phyloP scores from a whole-genome alignment of 2,113 vertebrate species.

The Cardinalis cardinalis region DNA sequence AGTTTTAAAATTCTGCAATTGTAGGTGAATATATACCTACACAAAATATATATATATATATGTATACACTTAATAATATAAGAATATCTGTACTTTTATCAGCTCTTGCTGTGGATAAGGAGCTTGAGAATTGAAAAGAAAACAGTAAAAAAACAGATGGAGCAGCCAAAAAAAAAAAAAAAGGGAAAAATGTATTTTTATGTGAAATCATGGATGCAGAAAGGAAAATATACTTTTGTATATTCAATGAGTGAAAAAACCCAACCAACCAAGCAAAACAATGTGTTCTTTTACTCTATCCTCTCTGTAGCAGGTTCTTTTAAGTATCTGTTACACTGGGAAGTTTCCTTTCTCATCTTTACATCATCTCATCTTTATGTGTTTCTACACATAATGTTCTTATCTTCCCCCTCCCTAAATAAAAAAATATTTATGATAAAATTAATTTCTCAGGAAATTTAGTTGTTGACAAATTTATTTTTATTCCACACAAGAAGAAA shows the following conservation, averaged over 20 bases:
- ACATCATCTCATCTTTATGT: not conserved
- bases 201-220: not conserved
- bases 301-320: not conserved
- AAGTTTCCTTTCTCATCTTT: not conserved
- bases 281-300: not conserved
- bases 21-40: too few species aligned
- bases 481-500: not conserved
- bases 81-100: not conserved
- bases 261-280: not conserved
- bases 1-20: not conserved
- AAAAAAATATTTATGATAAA: not conserved
- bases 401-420: not conserved
- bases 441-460: not conserved
- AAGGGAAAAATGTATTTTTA: not conserved
- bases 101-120: not conserved
- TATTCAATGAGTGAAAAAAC: not conserved
- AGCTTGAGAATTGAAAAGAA: not conserved
- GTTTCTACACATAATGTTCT: not conserved
- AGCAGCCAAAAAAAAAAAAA: not conserved
- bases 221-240: not conserved
- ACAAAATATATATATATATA: not conserved
- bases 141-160: not conserved
- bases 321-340: not conserved
- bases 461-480: not conserved
- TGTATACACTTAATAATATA: not conserved